Evolutionary conservation across 2,797 vertebrate species (phyloP).

Genomic region (Anguilla pacifica): DNA sequence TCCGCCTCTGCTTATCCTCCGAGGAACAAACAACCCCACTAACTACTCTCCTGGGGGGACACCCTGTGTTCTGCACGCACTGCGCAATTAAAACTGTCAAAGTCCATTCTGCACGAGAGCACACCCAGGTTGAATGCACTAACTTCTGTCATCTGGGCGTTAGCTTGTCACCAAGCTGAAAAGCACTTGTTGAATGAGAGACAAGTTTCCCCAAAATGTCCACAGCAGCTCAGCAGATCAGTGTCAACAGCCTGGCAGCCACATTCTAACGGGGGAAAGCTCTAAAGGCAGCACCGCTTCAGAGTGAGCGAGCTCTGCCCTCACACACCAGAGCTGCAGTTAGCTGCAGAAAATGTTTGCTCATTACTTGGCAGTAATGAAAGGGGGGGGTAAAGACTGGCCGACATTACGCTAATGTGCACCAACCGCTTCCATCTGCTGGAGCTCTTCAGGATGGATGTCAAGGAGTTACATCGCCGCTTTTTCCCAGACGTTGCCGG

Average conservation of each 20-base stretch:
- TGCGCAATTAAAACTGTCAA: neutral
- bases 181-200: neutral
- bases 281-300: neutral
- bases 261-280: neutral
- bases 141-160: neutral
- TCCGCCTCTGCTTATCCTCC: too few relatives aligned
- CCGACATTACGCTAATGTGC: neutral
- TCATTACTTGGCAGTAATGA: slow-evolving; percentile 1
- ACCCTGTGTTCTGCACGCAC: neutral
- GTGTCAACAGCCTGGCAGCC: neutral
- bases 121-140: neutral
- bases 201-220: neutral
- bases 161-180: neutral
- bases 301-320: neutral
- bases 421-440: neutral
- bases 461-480: neutral
- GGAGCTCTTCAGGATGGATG: neutral
- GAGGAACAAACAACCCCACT: too few relatives aligned
- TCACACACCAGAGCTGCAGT: neutral
- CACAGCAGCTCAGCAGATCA: neutral
- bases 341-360: neutral
- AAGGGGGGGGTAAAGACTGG: neutral
- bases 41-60: too few relatives aligned
- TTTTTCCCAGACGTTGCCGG: neutral
- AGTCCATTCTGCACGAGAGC: neutral